These are phyloP conservation scores for Volucella inflata DNA, from an alignment of 2,888 invertebrate species.

Conservation along the genomic window DNA sequence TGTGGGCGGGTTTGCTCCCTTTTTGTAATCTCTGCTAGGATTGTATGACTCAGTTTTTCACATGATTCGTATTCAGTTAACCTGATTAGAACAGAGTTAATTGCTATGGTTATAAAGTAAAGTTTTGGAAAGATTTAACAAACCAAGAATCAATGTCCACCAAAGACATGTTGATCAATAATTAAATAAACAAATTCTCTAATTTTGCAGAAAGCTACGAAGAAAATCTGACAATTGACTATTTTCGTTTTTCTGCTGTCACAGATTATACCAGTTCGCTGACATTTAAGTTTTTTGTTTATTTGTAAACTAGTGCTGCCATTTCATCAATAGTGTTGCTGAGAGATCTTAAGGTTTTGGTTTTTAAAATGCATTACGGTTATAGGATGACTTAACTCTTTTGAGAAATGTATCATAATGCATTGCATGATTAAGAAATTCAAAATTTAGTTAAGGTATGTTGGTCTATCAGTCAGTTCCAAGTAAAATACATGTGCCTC, in stretches of 20 bases:
- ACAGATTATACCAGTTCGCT: slow-evolving; percentile 26
- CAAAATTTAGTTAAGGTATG: too few relatives aligned
- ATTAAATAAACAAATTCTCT: slow-evolving; percentile 31
- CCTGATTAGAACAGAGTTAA: slow-evolving; percentile 83
- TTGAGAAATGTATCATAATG: too few relatives aligned
- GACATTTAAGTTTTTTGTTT: slow-evolving; percentile 16
- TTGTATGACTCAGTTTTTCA: slow-evolving; percentile 86
- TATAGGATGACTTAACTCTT: too few relatives aligned
- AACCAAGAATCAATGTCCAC: slow-evolving; percentile 84
- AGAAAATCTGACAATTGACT: slow-evolving; percentile 32
- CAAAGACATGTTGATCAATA: slow-evolving; percentile 80
- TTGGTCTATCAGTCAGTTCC: too few relatives aligned
- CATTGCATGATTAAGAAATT: too few relatives aligned
- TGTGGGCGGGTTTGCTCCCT: slow-evolving; percentile 85
- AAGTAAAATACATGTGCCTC: too few relatives aligned
- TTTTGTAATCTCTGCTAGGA: slow-evolving; percentile 86
- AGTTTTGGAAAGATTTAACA: slow-evolving; percentile 18
- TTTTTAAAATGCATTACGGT: too few relatives aligned
- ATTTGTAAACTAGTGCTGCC: slow-evolving; percentile 16
- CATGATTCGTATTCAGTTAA: slow-evolving; percentile 87
- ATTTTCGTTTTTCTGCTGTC: slow-evolving; percentile 43
- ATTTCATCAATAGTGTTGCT: not conserved
- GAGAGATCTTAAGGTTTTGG: too few relatives aligned
- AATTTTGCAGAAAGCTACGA: slow-evolving; percentile 21
- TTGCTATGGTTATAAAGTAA: not conserved